Evolutionary conservation across 2,888 invertebrate species (phyloP).

Genomic region (Bedellia somnulentella): DNA sequence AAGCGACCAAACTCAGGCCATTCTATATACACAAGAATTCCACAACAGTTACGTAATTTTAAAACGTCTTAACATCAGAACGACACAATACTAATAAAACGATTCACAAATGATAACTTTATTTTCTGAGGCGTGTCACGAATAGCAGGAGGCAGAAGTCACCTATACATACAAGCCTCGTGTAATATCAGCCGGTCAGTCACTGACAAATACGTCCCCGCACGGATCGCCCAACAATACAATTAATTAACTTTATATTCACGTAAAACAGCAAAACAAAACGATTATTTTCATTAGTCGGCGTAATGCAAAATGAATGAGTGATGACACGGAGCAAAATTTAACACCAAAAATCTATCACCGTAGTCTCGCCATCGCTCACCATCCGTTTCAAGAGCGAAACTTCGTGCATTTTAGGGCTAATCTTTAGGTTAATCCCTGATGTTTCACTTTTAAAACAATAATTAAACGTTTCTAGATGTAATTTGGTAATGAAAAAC

Average conservation of each 20-base stretch:
- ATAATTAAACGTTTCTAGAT: slow-evolving; percentile 40
- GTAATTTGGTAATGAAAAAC: slow-evolving; percentile 42
- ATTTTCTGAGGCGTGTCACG: slow-evolving; percentile 62
- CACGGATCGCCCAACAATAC: slow-evolving; percentile 42
- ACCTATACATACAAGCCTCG: slow-evolving; percentile 62
- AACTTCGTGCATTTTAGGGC: slow-evolving; percentile 59
- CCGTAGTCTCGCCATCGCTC: slow-evolving; percentile 62
- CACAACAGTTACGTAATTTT: slow-evolving; percentile 62
- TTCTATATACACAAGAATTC: slow-evolving; percentile 57
- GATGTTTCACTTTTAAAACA: slow-evolving; percentile 52
- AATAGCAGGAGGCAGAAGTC: slow-evolving; percentile 60
- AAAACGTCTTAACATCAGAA: slow-evolving; percentile 53
- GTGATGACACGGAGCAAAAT: slow-evolving; percentile 58
- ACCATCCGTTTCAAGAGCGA: slow-evolving; percentile 58
- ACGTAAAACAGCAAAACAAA: slow-evolving; percentile 42
- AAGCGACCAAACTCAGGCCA: slow-evolving; percentile 60
- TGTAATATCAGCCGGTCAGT: slow-evolving; percentile 63
- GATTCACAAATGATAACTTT: slow-evolving; percentile 55
- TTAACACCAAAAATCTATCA: slow-evolving; percentile 63
- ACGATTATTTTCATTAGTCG: slow-evolving; percentile 33
- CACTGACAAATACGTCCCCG: slow-evolving; percentile 57
- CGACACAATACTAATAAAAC: slow-evolving; percentile 53
- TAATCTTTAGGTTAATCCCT: slow-evolving; percentile 46
- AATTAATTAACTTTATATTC: slow-evolving; percentile 31
- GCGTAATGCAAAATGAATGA: slow-evolving; percentile 43